Evolutionary conservation across 2,113 vertebrate species (phyloP).

Genomic region (Tamias sibiricus): DNA sequence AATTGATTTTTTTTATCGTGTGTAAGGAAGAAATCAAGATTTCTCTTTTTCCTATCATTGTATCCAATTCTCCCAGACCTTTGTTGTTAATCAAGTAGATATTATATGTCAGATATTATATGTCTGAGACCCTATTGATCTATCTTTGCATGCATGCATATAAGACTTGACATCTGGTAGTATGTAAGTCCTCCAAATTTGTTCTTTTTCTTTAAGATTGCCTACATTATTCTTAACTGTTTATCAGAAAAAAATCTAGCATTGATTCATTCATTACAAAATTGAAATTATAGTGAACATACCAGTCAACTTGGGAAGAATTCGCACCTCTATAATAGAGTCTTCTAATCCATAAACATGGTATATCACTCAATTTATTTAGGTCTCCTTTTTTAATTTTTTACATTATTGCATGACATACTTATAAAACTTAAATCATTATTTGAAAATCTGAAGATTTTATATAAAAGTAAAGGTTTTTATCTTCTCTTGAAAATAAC

Average conservation of each 20-base stretch:
- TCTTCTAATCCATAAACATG: not conserved
- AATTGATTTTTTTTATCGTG: not conserved
- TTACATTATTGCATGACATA: not conserved
- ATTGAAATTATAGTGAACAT: not conserved
- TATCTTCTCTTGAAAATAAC: not conserved
- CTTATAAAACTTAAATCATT: not conserved
- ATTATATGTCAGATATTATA: not conserved
- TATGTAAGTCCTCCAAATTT: not conserved
- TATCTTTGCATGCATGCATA: not conserved
- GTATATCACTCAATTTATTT: not conserved
- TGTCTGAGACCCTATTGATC: not conserved
- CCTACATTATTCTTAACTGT: not conserved
- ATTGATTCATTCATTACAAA: not conserved
- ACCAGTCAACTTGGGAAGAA: not conserved
- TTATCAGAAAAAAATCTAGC: not conserved
- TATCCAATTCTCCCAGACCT: not conserved
- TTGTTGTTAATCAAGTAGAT: not conserved
- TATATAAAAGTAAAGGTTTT: not conserved
- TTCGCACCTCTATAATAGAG: not conserved
- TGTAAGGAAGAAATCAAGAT: not conserved
- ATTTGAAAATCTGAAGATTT: conserved; percentile 9
- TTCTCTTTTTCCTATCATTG: not conserved
- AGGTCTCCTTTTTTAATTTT: not conserved
- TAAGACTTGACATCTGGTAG: not conserved
- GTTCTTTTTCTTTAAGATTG: not conserved